Evolutionary conservation across 1,140 invertebrate genomes (phyloP).

Genomic region (Frieseomelitta varia): DNA sequence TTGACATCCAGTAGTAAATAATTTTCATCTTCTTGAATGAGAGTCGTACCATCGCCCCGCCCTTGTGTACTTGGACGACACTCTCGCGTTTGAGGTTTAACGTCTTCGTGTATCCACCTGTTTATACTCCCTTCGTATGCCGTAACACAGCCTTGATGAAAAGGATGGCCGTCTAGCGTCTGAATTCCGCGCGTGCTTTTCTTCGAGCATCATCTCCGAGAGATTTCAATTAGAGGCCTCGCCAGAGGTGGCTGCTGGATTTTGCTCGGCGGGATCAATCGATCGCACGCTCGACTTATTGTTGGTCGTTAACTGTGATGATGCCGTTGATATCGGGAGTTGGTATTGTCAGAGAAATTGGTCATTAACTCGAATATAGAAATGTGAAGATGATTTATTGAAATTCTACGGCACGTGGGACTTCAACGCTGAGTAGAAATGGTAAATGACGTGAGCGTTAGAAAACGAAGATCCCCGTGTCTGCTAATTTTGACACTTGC

Average conservation of each 20-base stretch:
- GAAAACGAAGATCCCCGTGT: background rate
- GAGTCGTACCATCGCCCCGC: background rate
- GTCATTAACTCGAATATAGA: background rate
- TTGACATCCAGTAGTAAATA: constrained; percentile 45
- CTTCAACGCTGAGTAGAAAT: background rate
- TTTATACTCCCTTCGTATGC: constrained; percentile 13
- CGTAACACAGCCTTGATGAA: constrained; percentile 59
- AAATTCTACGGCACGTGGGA: background rate
- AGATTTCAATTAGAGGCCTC: constrained; percentile 37
- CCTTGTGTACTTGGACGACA: background rate
- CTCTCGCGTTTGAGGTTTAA: constrained; percentile 23
- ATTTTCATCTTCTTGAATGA: constrained; percentile 61
- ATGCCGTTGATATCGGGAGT: background rate
- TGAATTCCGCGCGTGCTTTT: constrained; percentile 45
- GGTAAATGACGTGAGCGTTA: background rate
- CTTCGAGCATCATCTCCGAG: constrained; percentile 28
- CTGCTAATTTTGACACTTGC: background rate
- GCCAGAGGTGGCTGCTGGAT: background rate
- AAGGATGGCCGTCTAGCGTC: constrained; percentile 30
- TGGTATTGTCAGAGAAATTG: background rate
- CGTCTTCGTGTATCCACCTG: constrained; percentile 9
- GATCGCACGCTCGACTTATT: background rate
- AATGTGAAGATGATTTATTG: background rate
- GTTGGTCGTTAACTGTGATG: background rate
- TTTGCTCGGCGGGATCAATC: background rate